Conservation (phyloP, 2,113 vertebrate species). For the Ceyx cyanopectus region DNA sequence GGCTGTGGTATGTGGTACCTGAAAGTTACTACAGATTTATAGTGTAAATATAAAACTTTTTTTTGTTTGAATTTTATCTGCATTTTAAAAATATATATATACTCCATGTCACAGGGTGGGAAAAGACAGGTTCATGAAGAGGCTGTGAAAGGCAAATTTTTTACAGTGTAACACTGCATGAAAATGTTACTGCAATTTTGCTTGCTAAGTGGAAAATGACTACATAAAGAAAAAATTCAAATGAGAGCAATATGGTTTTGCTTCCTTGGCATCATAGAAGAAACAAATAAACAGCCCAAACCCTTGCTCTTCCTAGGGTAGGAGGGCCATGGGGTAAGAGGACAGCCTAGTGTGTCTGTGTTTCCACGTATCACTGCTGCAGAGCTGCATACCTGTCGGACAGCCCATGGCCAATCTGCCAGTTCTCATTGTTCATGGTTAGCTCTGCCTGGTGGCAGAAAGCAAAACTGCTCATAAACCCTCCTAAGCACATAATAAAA, state of each 20-base stretch:
- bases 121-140: not conserved
- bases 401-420: no score
- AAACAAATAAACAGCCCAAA: not conserved
- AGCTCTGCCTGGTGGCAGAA: not conserved
- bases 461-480: not conserved
- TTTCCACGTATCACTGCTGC: accelerated
- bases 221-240: not conserved
- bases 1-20: not conserved
- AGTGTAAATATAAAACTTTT: not conserved
- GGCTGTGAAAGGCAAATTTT: not conserved
- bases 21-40: not conserved
- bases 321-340: not conserved
- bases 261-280: not conserved
- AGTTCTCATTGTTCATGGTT: no score
- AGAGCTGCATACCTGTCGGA: accelerated
- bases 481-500: not conserved
- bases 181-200: not conserved
- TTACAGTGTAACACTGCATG: not conserved
- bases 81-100: not conserved
- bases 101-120: not conserved
- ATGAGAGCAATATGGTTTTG: not conserved
- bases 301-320: not conserved
- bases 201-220: not conserved
- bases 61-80: not conserved
- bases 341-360: not conserved